These are phyloP conservation scores for Nephila pilipes DNA, from an alignment of 1,140 invertebrate species.

Conservation along the genomic window DNA sequence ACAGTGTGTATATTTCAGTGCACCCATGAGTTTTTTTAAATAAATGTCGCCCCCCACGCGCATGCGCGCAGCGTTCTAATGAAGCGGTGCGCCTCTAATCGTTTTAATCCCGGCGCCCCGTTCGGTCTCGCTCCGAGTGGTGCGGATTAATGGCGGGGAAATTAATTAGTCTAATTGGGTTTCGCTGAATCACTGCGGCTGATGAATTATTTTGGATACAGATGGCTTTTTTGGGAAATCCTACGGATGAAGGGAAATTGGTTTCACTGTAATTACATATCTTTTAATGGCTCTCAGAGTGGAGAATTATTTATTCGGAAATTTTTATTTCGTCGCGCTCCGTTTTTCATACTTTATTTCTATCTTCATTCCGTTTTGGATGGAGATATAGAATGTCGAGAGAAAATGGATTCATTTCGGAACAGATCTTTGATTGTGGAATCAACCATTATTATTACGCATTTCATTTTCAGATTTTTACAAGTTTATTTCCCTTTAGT, in stretches of 20 bases:
- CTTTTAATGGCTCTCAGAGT: not conserved
- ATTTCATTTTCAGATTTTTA: too few species aligned
- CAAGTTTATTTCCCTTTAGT: too few species aligned
- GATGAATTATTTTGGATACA: conserved; percentile 46
- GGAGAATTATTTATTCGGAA: not conserved
- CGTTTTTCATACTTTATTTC: too few species aligned
- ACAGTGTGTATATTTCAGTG: too few species aligned
- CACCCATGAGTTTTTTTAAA: too few species aligned
- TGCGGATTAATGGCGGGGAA: conserved; percentile 53
- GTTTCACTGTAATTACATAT: conserved; percentile 11
- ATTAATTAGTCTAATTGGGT: conserved; percentile 69
- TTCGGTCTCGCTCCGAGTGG: not conserved
- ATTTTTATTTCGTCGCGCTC: too few species aligned
- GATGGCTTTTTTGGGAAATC: not conserved
- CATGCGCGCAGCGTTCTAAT: not conserved
- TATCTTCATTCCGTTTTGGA: too few species aligned
- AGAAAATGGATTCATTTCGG: too few species aligned
- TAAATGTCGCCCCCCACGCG: too few species aligned
- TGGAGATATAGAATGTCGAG: too few species aligned
- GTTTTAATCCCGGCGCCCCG: not conserved
- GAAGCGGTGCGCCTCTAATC: conserved; percentile 38
- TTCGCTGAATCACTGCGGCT: not conserved
- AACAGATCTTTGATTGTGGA: too few species aligned
- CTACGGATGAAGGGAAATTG: not conserved
- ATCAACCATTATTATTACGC: too few species aligned